A percentile compares a stretch with the other conserved stretches of the same genome.
phyloP scores from a whole-genome alignment of 2,888 invertebrate genomes.

The Pammene aurita region DNA sequence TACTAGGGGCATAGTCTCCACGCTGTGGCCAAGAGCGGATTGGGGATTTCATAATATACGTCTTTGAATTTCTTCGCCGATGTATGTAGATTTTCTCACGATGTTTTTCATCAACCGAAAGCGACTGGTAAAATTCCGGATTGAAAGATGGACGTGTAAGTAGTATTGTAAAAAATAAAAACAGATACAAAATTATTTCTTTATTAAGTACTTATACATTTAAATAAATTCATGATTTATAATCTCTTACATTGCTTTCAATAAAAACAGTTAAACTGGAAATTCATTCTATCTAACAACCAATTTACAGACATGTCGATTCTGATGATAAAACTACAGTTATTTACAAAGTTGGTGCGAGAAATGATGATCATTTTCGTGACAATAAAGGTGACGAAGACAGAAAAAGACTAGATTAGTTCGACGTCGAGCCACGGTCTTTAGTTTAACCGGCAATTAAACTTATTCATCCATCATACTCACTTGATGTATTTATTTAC shows the following conservation, averaged over 20 bases:
- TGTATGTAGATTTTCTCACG: no score
- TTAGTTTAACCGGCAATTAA: not conserved
- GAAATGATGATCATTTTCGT: slow-evolving; percentile 31
- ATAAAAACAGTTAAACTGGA: slow-evolving; percentile 47
- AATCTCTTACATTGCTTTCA: slow-evolving; percentile 45
- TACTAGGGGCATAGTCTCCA: no score
- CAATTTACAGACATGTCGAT: slow-evolving; percentile 28
- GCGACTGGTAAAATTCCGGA: no score
- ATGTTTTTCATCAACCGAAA: no score
- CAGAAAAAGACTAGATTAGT: slow-evolving; percentile 79
- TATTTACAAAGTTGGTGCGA: slow-evolving; percentile 39
- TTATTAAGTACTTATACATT: slow-evolving; percentile 47
- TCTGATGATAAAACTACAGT: slow-evolving; percentile 26
- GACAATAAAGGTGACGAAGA: slow-evolving; percentile 35
- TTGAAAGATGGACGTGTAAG: not conserved
- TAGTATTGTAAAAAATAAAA: not conserved
- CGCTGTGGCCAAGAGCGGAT: no score
- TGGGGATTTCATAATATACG: no score
- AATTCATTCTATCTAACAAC: slow-evolving; percentile 42
- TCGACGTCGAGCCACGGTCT: slow-evolving; percentile 66
- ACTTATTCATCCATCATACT: not conserved
- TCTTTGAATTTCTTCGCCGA: no score
- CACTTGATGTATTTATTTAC: not conserved
- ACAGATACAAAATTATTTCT: slow-evolving; percentile 47
- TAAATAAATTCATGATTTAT: slow-evolving; percentile 45